Percentiles rank a stretch among this genome's conserved stretches.
phyloP scores from a whole-genome alignment of 1,140 invertebrate species.

The Heterodera schachtii region DNA sequence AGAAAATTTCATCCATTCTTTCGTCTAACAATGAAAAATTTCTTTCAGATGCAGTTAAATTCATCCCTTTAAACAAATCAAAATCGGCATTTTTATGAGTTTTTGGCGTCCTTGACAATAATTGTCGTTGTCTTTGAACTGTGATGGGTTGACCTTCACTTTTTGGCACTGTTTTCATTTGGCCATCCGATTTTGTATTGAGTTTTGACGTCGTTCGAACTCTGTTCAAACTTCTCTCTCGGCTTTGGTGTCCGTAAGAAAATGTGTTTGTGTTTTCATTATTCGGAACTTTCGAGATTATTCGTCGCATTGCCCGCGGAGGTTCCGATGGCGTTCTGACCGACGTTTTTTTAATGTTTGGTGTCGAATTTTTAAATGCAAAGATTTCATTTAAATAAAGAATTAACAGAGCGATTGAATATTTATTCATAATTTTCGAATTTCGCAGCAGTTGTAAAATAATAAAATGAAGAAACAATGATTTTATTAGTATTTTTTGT shows the following conservation, averaged over 20 bases:
- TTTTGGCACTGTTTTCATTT: too few species aligned
- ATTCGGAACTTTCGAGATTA: neutral
- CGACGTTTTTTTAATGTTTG: neutral
- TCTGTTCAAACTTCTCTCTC: neutral
- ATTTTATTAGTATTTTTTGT: too few species aligned
- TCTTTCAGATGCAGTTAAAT: neutral
- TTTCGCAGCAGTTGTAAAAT: neutral
- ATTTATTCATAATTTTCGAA: neutral
- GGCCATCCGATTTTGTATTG: too few species aligned
- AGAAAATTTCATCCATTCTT: neutral
- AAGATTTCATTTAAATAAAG: neutral
- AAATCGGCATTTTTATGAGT: neutral
- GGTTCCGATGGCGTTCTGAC: neutral
- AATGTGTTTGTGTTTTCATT: neutral
- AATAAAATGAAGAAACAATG: too few species aligned
- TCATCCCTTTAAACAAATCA: neutral
- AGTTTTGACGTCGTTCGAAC: neutral
- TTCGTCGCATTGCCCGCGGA: neutral
- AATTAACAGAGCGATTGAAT: neutral
- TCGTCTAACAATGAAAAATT: neutral
- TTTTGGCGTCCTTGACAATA: too few species aligned
- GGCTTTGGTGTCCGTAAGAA: neutral
- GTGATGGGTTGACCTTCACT: too few species aligned
- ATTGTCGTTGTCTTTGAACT: too few species aligned
- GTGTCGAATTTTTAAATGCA: neutral